Base-by-base conservation (phyloP, 2,888 invertebrate species). In the Ennomos quercinarius region DNA sequence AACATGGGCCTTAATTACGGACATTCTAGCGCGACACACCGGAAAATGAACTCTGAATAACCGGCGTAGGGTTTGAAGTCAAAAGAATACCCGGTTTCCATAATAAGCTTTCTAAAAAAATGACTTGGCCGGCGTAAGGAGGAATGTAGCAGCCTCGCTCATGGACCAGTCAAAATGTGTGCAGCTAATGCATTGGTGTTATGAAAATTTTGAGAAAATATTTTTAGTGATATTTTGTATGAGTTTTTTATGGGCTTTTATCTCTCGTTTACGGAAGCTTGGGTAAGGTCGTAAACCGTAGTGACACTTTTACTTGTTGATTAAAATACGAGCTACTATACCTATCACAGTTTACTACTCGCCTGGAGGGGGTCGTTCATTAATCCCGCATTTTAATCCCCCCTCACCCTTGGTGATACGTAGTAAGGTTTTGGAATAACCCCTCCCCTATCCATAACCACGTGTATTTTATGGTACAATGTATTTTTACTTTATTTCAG, bases 51-150 rank as follows among this genome's bases (percentile, higher is more conserved):
- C 76, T 61, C 60, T 81, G 70, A 45, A 27, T 27, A 27, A 27
- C 27, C 27, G 0, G 0, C 0, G 0, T 72, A 81, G 57, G 63
- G 78, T 77, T 66, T 46, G 53, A 55, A 71, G 65, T 81, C 13
- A 58, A 34, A 39, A 57, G 56, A 10, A 27, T 3, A 4, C 2
- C 9, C 10, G 45, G 54, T 47, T 65, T 63, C 63, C 63, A 78
- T 86, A 84, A 86, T 84, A 86, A 87, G 89, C 86, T 89, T 87
- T 87, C 87, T 89, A 89, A 89, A 90, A 84, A 90, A 87, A 87
- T 84, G 73, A 83, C 83, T 80, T 79, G 78, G 74, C 74, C 79
- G 76, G 84, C 80, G 85, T 79, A 77, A 87, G 77, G 70, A 77
- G 88, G 90, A 90, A 90, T 90, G 90, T 81, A 83, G 87, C 77